phyloP scores from a whole-genome alignment of 2,888 invertebrate species.

The Caenorhabditis becei region DNA sequence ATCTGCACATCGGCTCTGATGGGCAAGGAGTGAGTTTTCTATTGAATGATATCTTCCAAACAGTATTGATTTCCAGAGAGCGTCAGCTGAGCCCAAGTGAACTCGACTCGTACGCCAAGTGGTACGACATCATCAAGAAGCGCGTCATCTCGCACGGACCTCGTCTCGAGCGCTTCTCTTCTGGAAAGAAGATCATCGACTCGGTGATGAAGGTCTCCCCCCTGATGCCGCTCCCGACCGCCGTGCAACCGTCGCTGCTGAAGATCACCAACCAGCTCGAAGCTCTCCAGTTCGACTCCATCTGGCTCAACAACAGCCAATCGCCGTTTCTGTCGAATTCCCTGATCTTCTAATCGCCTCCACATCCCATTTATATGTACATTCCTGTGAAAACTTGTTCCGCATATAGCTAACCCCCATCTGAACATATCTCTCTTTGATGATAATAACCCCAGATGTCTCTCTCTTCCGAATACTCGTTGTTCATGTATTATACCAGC shows the following conservation, averaged over 20 bases:
- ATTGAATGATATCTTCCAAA: neutral
- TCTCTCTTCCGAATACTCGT: constrained; percentile 1
- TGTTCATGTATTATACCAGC: too few relatives aligned
- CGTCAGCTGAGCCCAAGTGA: constrained; percentile 37
- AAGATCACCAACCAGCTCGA: neutral
- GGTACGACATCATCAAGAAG: constrained; percentile 47
- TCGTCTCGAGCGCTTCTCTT: constrained; percentile 68
- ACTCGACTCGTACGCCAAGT: constrained; percentile 23
- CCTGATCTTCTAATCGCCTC: neutral
- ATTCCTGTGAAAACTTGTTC: neutral
- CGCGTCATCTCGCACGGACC: constrained; percentile 31
- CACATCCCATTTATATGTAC: neutral
- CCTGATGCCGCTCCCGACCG: neutral
- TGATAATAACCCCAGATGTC: constrained; percentile 4
- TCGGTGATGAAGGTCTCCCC: constrained; percentile 39
- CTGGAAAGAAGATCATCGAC: constrained; percentile 78
- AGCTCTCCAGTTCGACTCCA: neutral
- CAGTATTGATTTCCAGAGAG: constrained; percentile 32
- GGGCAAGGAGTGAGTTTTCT: constrained; percentile 51
- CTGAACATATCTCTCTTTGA: neutral
- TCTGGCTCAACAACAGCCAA: neutral
- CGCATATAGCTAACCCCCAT: neutral
- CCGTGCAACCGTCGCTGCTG: neutral
- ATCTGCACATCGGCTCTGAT: constrained; percentile 64
- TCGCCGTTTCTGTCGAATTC: constrained; percentile 11